Percentiles rank a stretch among this genome's conserved stretches.
These are phyloP conservation scores for Apolygus lucorum DNA, from an alignment of 1,140 invertebrate genomes.

Conservation along the genomic window DNA sequence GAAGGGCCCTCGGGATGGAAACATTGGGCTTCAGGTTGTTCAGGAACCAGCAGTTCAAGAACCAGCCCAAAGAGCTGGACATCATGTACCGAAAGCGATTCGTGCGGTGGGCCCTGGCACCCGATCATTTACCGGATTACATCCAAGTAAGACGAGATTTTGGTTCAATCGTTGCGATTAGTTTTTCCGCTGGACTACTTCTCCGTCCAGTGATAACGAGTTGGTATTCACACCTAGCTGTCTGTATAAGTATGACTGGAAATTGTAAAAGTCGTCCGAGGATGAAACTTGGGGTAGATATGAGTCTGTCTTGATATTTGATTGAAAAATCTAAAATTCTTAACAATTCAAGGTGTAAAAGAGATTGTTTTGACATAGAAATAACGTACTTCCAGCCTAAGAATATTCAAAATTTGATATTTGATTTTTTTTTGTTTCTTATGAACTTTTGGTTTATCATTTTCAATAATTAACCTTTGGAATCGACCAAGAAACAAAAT, in stretches of 20 bases:
- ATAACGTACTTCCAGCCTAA: too few species aligned
- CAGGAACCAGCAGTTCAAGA: neutral
- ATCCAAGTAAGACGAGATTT: slow-evolving; percentile 18
- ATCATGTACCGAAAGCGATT: slow-evolving; percentile 22
- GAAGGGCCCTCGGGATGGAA: neutral
- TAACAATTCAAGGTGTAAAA: too few species aligned
- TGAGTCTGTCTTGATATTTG: neutral
- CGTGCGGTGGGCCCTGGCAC: slow-evolving; percentile 21
- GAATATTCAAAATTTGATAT: too few species aligned
- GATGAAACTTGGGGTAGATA: neutral
- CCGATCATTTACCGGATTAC: slow-evolving; percentile 14
- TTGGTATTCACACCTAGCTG: neutral
- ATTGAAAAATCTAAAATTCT: too few species aligned
- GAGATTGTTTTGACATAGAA: too few species aligned
- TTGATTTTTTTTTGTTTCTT: too few species aligned
- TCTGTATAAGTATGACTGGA: neutral
- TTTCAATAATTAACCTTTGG: too few species aligned
- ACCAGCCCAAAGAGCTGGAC: neutral
- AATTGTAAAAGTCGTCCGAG: neutral
- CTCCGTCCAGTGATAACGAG: too few species aligned
- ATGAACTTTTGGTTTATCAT: too few species aligned
- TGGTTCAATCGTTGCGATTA: too few species aligned
- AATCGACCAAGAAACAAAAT: too few species aligned
- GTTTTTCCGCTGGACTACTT: too few species aligned
- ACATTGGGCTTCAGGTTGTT: neutral